phyloP scores from a whole-genome alignment of 2,113 vertebrate genomes.

The Dipodomys ordii region DNA sequence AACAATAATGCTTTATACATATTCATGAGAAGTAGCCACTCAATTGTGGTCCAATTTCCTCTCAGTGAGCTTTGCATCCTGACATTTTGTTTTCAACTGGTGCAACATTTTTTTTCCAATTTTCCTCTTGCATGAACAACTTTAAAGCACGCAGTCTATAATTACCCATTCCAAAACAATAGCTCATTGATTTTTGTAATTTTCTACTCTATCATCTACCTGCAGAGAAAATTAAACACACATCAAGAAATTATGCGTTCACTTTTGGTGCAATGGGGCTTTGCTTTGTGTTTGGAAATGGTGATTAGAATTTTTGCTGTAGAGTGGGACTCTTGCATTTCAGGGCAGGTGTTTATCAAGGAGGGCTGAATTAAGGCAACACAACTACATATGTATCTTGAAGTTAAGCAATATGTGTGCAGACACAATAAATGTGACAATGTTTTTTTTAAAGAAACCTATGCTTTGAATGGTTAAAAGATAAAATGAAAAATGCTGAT shows the following conservation, averaged over 20 bases:
- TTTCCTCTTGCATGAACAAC: conserved; percentile 35
- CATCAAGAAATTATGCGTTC: conserved; percentile 27
- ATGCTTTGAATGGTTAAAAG: neutral
- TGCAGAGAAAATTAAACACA: conserved; percentile 51
- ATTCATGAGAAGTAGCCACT: conserved; percentile 23
- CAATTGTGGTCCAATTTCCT: neutral
- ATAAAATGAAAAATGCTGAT: neutral
- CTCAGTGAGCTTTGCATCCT: conserved; percentile 27
- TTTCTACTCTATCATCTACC: conserved; percentile 59
- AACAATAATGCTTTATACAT: conserved; percentile 15
- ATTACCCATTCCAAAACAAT: conserved; percentile 72
- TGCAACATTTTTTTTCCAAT: conserved; percentile 44
- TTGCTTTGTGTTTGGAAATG: conserved; percentile 41
- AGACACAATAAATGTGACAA: neutral
- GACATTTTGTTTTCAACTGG: conserved; percentile 38
- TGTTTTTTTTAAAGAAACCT: neutral
- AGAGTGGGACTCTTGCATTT: neutral
- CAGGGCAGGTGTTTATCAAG: neutral
- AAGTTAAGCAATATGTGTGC: neutral
- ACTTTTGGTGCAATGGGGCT: neutral
- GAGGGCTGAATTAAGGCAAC: neutral
- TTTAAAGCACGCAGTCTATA: conserved; percentile 43
- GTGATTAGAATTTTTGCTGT: neutral
- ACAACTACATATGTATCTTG: neutral
- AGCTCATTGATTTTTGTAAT: conserved; percentile 62